Conservation (phyloP, 2,797 vertebrate genomes). For the Lacerta agilis region DNA sequence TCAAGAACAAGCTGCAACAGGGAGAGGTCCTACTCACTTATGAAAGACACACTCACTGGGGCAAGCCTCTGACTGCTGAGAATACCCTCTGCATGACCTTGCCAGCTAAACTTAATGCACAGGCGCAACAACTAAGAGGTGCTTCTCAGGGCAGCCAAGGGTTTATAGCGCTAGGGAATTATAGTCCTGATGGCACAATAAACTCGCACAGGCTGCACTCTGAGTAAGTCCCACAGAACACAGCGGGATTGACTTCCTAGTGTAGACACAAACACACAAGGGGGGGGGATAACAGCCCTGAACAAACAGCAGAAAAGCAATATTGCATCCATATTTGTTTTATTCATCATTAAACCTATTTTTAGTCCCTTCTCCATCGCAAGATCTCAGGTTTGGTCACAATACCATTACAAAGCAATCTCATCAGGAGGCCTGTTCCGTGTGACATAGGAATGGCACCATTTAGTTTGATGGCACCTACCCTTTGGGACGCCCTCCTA, state of each 20-base stretch:
- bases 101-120: background rate
- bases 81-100: slow-evolving; percentile 1
- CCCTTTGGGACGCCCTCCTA: no score
- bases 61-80: background rate
- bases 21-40: background rate
- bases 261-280: background rate
- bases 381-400: background rate
- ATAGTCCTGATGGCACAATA: background rate
- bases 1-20: background rate
- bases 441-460: no score
- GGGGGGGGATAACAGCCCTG: background rate
- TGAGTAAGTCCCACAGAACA: background rate
- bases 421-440: no score
- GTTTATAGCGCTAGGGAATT: no score
- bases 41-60: background rate
- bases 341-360: background rate
- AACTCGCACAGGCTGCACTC: background rate
- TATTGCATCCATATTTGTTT: background rate
- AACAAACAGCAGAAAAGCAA: background rate
- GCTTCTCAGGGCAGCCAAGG: background rate
- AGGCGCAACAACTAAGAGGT: background rate
- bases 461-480: no score
- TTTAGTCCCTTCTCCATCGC: no score
- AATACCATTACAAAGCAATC: no score
- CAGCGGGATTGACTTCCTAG: background rate